phyloP scores from a whole-genome alignment of 2,888 invertebrate species.

The Cephus pygmeus region DNA sequence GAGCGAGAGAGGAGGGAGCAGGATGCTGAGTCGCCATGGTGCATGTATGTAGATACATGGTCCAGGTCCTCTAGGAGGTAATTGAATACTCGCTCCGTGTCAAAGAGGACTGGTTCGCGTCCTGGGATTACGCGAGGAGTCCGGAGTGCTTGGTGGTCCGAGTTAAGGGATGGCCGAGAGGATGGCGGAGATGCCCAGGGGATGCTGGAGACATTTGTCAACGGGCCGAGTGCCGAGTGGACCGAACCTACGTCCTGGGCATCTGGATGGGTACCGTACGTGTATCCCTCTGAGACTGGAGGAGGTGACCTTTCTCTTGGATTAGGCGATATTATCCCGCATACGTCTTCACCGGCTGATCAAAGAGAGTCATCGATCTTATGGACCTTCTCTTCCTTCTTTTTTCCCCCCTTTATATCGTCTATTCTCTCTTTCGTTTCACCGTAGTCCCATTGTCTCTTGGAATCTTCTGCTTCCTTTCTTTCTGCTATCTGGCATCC shows the following conservation, averaged over 20 bases:
- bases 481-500: conserved; percentile 9
- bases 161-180: conserved; percentile 43
- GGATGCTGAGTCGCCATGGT: not conserved
- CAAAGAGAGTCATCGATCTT: conserved; percentile 32
- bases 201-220: conserved; percentile 64
- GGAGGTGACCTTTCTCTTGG: conserved; percentile 45
- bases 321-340: conserved; percentile 57
- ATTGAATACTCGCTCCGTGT: conserved; percentile 52
- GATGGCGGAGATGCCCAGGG: conserved; percentile 46
- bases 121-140: conserved; percentile 34
- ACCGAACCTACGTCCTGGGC: conserved; percentile 31
- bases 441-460: not conserved
- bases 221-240: conserved; percentile 61
- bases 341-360: conserved; percentile 55
- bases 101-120: conserved; percentile 42
- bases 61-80: conserved; percentile 40
- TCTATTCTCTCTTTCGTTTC: conserved; percentile 8
- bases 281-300: conserved; percentile 53
- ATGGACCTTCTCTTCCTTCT: conserved; percentile 1
- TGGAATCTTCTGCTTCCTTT: conserved; percentile 14
- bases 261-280: conserved; percentile 41
- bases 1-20: not conserved
- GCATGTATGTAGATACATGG: not conserved
- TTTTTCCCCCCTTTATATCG: conserved; percentile 2
- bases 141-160: conserved; percentile 28